These are phyloP conservation scores for Ictidomys tridecemlineatus DNA, from an alignment of 2,113 vertebrate species.

Conservation along the genomic window DNA sequence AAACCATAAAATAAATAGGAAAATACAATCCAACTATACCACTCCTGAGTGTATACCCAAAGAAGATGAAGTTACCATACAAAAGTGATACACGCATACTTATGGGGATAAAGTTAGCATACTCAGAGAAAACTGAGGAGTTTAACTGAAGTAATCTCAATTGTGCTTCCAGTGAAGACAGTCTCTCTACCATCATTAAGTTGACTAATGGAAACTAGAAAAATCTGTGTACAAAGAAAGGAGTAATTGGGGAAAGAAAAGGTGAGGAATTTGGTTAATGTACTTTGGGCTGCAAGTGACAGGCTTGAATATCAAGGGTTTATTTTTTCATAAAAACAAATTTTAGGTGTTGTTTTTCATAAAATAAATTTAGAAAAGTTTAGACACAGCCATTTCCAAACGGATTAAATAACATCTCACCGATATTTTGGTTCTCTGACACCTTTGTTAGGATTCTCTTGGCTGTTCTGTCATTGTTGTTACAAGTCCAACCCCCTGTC, in stretches of 20 bases:
- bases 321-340: background rate
- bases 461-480: background rate
- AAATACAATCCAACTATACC: background rate
- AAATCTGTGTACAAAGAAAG: background rate
- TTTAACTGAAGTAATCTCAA: background rate
- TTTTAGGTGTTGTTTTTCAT: too few species aligned
- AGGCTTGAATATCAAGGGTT: background rate
- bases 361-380: background rate
- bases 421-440: background rate
- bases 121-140: background rate
- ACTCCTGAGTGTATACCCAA: background rate
- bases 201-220: background rate
- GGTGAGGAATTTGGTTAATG: background rate
- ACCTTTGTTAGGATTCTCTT: background rate
- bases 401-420: background rate
- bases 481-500: background rate
- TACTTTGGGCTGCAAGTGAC: background rate
- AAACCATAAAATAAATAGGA: too few species aligned
- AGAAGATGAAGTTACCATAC: background rate
- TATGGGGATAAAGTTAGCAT: too few species aligned
- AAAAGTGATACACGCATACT: background rate
- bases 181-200: background rate
- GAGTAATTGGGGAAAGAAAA: background rate
- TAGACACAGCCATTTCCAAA: background rate
- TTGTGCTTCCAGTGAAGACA: background rate